Conservation (phyloP, 2,888 invertebrate genomes). For the Patella depressa region DNA sequence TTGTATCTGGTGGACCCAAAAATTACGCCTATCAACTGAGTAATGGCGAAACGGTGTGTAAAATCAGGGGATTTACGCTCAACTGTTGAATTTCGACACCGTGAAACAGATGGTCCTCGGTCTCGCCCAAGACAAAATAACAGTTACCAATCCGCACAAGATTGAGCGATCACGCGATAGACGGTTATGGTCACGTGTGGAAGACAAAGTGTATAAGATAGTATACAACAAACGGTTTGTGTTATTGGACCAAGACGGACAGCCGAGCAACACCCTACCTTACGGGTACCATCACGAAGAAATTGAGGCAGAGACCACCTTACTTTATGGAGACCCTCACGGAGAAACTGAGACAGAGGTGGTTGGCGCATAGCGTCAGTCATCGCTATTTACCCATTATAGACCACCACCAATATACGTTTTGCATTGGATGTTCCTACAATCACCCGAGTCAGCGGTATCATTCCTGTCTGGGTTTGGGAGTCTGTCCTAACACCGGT, state of each 20-base stretch:
- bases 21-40: conserved; percentile 7
- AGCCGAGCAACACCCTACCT: too few relatives aligned
- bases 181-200: neutral
- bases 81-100: conserved; percentile 1
- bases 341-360: neutral
- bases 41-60: neutral
- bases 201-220: neutral
- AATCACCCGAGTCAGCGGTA: neutral
- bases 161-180: neutral
- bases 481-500: neutral
- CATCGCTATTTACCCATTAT: neutral
- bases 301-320: neutral
- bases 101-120: neutral
- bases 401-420: neutral
- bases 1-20: neutral
- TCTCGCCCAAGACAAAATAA: neutral
- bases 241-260: too few relatives aligned
- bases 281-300: too few relatives aligned
- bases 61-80: neutral
- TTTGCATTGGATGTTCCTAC: neutral
- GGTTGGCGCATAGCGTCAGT: neutral
- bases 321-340: neutral
- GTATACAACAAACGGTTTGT: neutral
- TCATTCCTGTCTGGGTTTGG: neutral
- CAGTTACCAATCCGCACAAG: neutral